These are phyloP conservation scores for Pollachius pollachius DNA, from an alignment of 2,113 vertebrate genomes.

Conservation along the genomic window DNA sequence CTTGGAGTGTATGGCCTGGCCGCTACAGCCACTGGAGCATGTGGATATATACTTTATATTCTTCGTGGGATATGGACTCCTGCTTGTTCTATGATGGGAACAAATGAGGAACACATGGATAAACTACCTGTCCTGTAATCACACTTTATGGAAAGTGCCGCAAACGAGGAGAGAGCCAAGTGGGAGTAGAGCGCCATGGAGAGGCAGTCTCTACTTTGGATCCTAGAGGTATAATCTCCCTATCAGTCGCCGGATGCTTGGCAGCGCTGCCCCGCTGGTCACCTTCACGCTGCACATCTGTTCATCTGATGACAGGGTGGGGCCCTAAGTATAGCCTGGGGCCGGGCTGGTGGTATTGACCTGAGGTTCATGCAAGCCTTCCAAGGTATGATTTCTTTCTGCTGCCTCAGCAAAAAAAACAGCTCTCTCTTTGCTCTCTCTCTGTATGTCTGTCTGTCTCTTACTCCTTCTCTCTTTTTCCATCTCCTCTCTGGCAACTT, in stretches of 20 bases:
- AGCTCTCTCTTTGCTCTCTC: not conserved
- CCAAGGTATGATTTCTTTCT: slow-evolving; percentile 3
- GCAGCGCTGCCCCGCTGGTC: not conserved
- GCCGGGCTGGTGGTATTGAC: slow-evolving; percentile 20
- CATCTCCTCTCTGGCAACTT: not conserved
- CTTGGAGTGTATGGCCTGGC: too few relatives aligned
- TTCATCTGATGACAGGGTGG: slow-evolving; percentile 21
- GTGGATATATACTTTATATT: not conserved
- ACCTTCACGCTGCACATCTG: slow-evolving; percentile 28
- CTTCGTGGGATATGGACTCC: not conserved
- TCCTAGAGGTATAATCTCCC: slow-evolving; percentile 1
- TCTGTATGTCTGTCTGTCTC: slow-evolving; percentile 9
- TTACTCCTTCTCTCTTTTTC: not conserved
- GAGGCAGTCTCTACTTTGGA: not conserved
- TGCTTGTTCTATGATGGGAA: not conserved
- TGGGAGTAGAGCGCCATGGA: not conserved
- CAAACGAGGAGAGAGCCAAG: not conserved
- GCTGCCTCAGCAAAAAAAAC: slow-evolving; percentile 9
- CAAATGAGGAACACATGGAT: too few relatives aligned
- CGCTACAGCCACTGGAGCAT: too few relatives aligned
- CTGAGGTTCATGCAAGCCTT: not conserved
- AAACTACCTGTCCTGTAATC: not conserved
- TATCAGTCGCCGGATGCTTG: slow-evolving; percentile 11
- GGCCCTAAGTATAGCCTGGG: slow-evolving; percentile 12
- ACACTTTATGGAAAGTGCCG: not conserved